A percentile compares a stretch with the other conserved stretches of the same genome.
Conservation (phyloP, 2,888 invertebrate genomes). For the Lamproptera curius region DNA sequence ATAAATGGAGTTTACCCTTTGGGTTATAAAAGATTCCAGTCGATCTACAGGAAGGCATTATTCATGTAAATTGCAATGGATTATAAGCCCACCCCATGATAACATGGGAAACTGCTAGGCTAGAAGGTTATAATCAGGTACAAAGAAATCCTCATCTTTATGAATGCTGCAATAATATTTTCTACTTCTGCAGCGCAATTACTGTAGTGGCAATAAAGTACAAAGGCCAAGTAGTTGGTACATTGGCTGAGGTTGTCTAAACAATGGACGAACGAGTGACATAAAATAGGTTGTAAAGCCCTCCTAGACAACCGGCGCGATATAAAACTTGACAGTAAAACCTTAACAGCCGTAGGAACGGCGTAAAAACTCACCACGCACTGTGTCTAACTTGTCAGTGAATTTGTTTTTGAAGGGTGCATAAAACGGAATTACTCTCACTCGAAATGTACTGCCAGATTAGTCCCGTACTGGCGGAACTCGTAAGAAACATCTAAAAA, state of each 20-base stretch:
- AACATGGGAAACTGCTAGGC: too few species aligned
- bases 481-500: too few species aligned
- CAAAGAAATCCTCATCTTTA: neutral
- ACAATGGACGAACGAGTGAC: conserved; percentile 26
- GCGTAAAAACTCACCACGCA: conserved; percentile 32
- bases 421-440: conserved; percentile 13
- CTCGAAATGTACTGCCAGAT: conserved; percentile 29
- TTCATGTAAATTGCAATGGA: too few species aligned
- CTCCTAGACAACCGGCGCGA: conserved; percentile 38
- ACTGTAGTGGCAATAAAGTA: conserved; percentile 1
- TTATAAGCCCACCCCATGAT: too few species aligned
- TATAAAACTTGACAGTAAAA: conserved; percentile 49
- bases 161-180: neutral
- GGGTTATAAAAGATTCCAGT: too few species aligned
- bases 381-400: conserved; percentile 35
- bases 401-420: conserved; percentile 5
- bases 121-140: too few species aligned
- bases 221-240: neutral
- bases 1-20: too few species aligned
- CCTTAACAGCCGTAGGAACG: conserved; percentile 49
- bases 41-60: too few species aligned
- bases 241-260: conserved; percentile 4
- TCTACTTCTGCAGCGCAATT: neutral
- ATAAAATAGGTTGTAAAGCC: conserved; percentile 47
- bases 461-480: conserved; percentile 10